Evolutionary conservation across 1,140 invertebrate genomes (phyloP), one percentile per base, ranked within the genome.

Genomic region (Euglossa dilemma): DNA sequence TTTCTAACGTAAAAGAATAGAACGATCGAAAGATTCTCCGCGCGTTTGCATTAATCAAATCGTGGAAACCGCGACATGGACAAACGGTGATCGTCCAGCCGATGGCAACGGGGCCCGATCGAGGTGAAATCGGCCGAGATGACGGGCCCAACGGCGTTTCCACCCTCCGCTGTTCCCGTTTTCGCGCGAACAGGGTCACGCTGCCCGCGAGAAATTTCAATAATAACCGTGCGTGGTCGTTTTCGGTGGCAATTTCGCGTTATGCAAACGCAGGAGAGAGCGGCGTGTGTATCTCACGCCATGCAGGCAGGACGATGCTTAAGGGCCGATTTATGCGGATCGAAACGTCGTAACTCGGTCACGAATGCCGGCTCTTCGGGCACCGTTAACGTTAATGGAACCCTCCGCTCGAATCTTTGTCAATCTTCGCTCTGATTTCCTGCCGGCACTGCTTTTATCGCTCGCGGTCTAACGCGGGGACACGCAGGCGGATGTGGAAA

Each of bases 321-420:
- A 88, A 91, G 88, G 79, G 81, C 79, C 88, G 85, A 92, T 92
- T 92, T 92, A 89, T 89, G 84, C 89, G 78, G 83, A 76, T 80
- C 74, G 77, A 89, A 84, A 82, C 85, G 85, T 81, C 83, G 85
- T 83, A 90, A 91, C 91, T 91, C 90, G 87, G 76, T 28, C 57
- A 59, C 56, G 76, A 83, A 86, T 86, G 80, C 72, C 84, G 80
- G 69, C 12, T 54, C 20, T 1, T 0, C n/a, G 25, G 28, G 4
- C 28, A 80, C 28, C 2, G n/a, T 59, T 2, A 14, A 8, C n/a
- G 8, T 16, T 25, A n/a, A 25, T 18, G 7, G 20, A 18, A 14
- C 6, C 36, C 20, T 36, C 28, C 20, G 25, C 14, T 45, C 54
- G 18, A 59, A 14, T 66, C 11, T 45, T 45, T 50, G 47, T 50